Evolutionary conservation across 2,797 vertebrate species (phyloP), one percentile per base, ranked within the genome.

Genomic region (Tokudaia muenninki): DNA sequence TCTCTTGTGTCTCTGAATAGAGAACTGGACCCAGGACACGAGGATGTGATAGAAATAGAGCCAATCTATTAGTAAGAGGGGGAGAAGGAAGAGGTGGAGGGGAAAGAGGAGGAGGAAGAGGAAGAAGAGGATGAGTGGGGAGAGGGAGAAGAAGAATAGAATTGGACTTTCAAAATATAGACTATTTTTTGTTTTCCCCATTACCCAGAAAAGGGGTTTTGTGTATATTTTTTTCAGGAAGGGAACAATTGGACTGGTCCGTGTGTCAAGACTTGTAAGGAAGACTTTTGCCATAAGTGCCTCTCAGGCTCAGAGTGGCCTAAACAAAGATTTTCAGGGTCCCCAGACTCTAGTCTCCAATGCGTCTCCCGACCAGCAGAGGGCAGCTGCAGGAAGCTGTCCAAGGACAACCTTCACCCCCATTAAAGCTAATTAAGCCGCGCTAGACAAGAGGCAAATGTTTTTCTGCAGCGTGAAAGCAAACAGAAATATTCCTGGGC

Each of bases 351-450:
- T 82, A 50, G 83, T 21, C 61, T 87, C 91, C 88, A 61, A 44
- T 95, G 96, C 97, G n/a, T 74, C 88, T 70, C 1, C 59, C 19
- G 24, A 96, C 98, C 98, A 98, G 98, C 97, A 98, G 98, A 98
- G 98, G 98, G 98, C 98, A 98, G 98, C 97, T 94, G 84, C 89
- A 95, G 97, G 98, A 98, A 98, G 92, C 65, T 59, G 89, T 97
- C 98, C 98, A 97, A 97, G 78, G 96, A 83, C 94, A 47, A 72
- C 19, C 31, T 89, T 91, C 97, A 87, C 11, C 12, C 61, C 70
- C 59, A 93, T 97, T 92, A 94, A 81, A 83, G 87, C 72, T 97
- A 94, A 98, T 97, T 97, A 94, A 96, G 91, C 89, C 21, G 29
- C 6, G 0, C 0, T 57, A 94, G 52, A 78, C 82, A 37, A n/a